A percentile compares a stretch with the other conserved stretches of the same genome.
Evolutionary conservation across 2,797 vertebrate genomes (phyloP).

Genomic region (Tapirus indicus): DNA sequence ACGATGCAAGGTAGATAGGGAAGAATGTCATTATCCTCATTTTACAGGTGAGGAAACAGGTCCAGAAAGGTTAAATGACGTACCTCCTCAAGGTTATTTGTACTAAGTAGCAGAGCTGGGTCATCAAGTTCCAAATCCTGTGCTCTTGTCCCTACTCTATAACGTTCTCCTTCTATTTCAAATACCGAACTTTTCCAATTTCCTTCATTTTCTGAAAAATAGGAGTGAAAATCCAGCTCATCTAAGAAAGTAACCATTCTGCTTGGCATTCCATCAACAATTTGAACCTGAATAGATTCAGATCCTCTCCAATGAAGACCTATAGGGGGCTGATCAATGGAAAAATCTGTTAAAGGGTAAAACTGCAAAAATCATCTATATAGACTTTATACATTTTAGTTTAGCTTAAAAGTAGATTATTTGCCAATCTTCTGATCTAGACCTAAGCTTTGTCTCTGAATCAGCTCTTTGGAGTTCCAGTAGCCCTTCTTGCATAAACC

Average conservation of each 20-base stretch:
- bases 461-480: not conserved
- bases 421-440: not conserved
- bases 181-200: not conserved
- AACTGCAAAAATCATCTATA: not conserved
- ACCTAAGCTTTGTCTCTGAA: slow-evolving; percentile 2
- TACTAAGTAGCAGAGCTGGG: slow-evolving; percentile 42
- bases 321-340: not conserved
- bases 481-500: slow-evolving; percentile 2
- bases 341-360: not conserved
- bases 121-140: slow-evolving; percentile 28
- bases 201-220: not conserved
- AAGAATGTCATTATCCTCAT: slow-evolving; percentile 39
- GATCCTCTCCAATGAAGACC: not conserved
- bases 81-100: slow-evolving; percentile 44
- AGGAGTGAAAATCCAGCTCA: not conserved
- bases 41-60: slow-evolving; percentile 54
- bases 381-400: not conserved
- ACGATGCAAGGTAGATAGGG: not conserved
- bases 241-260: slow-evolving; percentile 9
- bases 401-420: not conserved
- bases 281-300: slow-evolving; percentile 1
- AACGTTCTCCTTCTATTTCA: not conserved
- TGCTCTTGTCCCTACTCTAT: not conserved
- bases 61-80: not conserved
- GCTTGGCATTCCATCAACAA: not conserved